Conservation (phyloP, 2,113 vertebrate species). For the Coracopsis vasa region DNA sequence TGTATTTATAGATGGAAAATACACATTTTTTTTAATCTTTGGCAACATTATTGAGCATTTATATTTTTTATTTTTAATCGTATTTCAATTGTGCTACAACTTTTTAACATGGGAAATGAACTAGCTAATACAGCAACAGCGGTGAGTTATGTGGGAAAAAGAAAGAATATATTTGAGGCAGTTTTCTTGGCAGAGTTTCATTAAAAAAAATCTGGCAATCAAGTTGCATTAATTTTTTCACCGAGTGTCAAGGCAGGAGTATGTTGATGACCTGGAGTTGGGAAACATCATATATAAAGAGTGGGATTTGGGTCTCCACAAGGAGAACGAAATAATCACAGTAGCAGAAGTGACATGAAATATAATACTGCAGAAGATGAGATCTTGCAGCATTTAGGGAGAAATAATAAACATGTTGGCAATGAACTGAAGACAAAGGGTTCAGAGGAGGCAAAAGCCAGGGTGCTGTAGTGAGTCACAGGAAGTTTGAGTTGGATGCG, state of each 20-base stretch:
- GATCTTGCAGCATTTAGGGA: background rate
- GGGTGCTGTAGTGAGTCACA: background rate
- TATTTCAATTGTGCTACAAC: background rate
- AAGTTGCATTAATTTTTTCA: background rate
- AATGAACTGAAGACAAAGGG: background rate
- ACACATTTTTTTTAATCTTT: background rate
- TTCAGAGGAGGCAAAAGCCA: background rate
- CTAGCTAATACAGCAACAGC: background rate
- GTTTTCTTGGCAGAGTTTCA: background rate
- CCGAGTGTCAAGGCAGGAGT: background rate
- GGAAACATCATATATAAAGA: background rate
- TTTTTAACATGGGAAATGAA: background rate
- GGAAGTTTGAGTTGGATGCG: background rate
- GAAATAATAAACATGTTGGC: constrained; percentile 9
- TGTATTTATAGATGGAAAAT: background rate
- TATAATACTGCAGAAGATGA: background rate
- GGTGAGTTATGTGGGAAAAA: background rate
- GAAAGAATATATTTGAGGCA: background rate
- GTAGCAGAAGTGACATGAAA: background rate
- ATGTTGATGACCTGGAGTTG: background rate
- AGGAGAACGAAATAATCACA: background rate
- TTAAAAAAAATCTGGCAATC: background rate
- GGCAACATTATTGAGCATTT: background rate
- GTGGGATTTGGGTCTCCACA: background rate
- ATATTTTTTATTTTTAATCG: background rate